Evolutionary conservation across 2,797 vertebrate genomes (phyloP), one percentile per base, ranked within the genome.

Genomic region (Hoplostethus mediterraneus): DNA sequence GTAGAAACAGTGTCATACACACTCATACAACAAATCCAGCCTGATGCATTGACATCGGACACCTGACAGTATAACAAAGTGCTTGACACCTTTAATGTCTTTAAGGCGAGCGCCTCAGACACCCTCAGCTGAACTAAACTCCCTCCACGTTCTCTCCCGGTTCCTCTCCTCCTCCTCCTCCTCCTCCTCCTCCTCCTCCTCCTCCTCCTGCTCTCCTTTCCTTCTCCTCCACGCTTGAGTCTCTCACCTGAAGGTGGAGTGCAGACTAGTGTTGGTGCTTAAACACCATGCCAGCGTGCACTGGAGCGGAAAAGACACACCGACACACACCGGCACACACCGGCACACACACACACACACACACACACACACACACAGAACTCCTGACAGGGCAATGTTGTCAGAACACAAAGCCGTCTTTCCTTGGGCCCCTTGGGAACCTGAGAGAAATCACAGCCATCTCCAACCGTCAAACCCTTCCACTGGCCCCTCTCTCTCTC

Each of bases 381-480:
- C 75, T 89, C 86, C 85, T 89, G 85, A 85, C 90, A 91, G 87
- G 55, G 58, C 79, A 10, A 68, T 84, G 86, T 91, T 93, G 91
- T 92, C 90, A 91, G 92, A 90, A 93, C 92, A 95, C 91, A 93
- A 93, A 93, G 89, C 91, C 71, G 57, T 90, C 79, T 94, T 90
- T 92, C 91, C 93, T 82, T 73, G 69, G 75, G 90, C 85, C 93
- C 90, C 92, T 92, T 61, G 89, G 90, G 93, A 94, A 90, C 93
- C 92, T 85, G 83, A 79, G 85, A 92, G 91, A 91, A 92, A 94
- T 93, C 91, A 82, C 90, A 92, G 89, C 86, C 87, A 90, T 93
- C 87, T 87, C 83, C 44, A 88, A 80, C 84, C 82, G 76, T 90
- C 90, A 89, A 83, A 83, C 73, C 82, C 76, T 75, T 81, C 60